Evolutionary conservation across 2,797 vertebrate genomes (phyloP).

Genomic region (Sylvilagus floridanus): DNA sequence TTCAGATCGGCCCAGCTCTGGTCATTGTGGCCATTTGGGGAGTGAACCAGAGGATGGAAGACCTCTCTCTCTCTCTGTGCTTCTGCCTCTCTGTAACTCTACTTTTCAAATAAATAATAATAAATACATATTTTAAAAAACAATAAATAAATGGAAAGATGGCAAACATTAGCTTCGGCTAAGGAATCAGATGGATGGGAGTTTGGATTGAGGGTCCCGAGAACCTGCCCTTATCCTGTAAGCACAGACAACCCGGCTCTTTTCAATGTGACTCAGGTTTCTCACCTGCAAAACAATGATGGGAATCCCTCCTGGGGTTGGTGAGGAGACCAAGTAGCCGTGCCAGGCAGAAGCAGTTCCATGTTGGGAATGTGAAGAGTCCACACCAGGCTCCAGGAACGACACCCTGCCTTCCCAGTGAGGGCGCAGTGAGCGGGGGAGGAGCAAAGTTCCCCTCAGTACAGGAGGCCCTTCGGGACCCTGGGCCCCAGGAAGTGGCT

Average conservation of each 20-base stretch:
- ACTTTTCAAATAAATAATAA: too few species aligned
- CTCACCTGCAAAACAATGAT: not conserved
- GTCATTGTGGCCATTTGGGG: too few species aligned
- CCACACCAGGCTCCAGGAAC: not conserved
- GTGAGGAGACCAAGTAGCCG: not conserved
- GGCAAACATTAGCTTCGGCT: not conserved
- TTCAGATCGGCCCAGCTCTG: too few species aligned
- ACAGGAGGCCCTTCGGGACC: not conserved
- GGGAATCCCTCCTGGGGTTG: not conserved
- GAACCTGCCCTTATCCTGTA: not conserved
- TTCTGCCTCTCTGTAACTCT: too few species aligned
- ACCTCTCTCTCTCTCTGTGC: too few species aligned
- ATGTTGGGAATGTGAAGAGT: not conserved
- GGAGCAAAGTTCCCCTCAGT: not conserved
- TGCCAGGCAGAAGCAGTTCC: not conserved
- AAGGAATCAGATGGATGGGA: not conserved
- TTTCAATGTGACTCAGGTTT: not conserved
- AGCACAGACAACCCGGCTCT: not conserved
- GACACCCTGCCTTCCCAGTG: not conserved
- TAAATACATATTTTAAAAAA: too few species aligned
- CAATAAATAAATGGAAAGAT: not conserved
- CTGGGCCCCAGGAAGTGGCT: not conserved
- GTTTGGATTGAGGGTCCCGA: not conserved
- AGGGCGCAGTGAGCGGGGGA: not conserved
- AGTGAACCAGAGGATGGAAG: too few species aligned